A percentile compares a stretch with the other conserved stretches of the same genome.
Evolutionary conservation across 1,140 invertebrate genomes (phyloP).

Genomic region (Penaeus japonicus): DNA sequence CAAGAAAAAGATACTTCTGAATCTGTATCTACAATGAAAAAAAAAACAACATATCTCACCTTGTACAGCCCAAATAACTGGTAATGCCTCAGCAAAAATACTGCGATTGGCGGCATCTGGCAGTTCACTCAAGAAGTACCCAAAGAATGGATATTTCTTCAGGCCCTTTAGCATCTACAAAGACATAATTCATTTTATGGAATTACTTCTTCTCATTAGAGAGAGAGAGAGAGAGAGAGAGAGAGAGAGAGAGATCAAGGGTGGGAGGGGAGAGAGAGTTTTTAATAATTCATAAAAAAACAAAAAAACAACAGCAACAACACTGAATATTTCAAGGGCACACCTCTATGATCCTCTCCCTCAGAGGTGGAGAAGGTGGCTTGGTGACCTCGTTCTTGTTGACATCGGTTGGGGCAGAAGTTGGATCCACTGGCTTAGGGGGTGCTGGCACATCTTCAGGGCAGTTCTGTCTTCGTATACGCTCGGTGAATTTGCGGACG

Average conservation of each 20-base stretch:
- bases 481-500: constrained; percentile 50
- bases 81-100: constrained; percentile 38
- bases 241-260: neutral
- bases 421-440: neutral
- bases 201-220: neutral
- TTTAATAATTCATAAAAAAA: no score
- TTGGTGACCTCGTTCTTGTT: constrained; percentile 42
- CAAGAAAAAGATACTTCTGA: no score
- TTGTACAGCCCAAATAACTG: constrained; percentile 44
- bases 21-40: no score
- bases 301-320: neutral
- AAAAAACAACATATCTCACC: neutral
- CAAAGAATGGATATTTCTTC: constrained; percentile 31
- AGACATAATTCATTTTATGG: neutral
- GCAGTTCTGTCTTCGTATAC: constrained; percentile 39
- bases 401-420: constrained; percentile 15
- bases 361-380: neutral
- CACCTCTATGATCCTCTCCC: constrained; percentile 11
- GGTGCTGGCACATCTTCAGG: constrained; percentile 21
- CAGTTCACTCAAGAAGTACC: constrained; percentile 31
- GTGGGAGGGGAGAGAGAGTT: neutral
- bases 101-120: constrained; percentile 34
- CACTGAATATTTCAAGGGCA: neutral
- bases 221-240: neutral
- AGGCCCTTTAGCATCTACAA: constrained; percentile 21